Conservation (phyloP, 2,797 vertebrate genomes). For the Notoglanidium macrostoma region DNA sequence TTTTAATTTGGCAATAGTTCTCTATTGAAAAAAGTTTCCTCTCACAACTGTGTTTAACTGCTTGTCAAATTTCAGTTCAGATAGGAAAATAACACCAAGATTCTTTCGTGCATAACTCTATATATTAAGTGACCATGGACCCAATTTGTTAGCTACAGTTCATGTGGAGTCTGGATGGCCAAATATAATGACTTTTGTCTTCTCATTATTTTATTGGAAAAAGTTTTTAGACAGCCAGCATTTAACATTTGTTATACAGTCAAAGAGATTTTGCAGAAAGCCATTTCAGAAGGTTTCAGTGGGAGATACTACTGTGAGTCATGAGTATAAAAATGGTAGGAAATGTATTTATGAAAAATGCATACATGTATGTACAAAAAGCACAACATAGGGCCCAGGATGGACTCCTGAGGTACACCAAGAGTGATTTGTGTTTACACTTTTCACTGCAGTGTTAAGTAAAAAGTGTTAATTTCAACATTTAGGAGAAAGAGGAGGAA, state of each 20-base stretch:
- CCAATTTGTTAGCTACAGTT: background rate
- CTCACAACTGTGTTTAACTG: background rate
- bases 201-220: background rate
- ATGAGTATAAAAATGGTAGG: background rate
- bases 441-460: background rate
- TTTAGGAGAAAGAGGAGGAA: background rate
- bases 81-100: background rate
- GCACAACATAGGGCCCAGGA: background rate
- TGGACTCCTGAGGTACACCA: background rate
- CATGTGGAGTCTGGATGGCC: background rate
- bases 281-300: background rate
- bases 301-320: background rate
- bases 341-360: background rate
- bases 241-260: background rate
- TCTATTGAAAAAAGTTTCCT: background rate
- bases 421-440: background rate
- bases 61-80: background rate
- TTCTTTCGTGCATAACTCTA: background rate
- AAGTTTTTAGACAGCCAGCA: background rate
- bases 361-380: background rate
- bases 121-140: background rate
- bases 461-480: background rate
- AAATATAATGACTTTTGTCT: constrained; percentile 1
- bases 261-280: background rate
- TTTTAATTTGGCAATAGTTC: background rate